phyloP scores from a whole-genome alignment of 2,888 invertebrate genomes.

The Sipha maydis region DNA sequence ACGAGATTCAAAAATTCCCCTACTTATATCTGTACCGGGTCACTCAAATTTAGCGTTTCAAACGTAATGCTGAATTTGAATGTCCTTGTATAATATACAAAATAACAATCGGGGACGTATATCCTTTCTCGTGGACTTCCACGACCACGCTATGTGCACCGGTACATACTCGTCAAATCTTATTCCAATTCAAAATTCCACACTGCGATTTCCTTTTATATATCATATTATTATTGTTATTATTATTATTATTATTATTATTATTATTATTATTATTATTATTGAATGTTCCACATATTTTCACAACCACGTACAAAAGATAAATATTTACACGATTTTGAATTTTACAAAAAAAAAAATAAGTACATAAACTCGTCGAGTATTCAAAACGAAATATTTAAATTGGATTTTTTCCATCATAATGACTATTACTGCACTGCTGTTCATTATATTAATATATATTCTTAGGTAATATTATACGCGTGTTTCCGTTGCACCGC shows the following conservation, averaged over 20 bases:
- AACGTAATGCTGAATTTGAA: background rate
- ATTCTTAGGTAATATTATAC: background rate
- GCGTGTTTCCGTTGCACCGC: background rate
- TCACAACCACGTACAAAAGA: conserved; percentile 1
- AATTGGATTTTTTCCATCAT: conserved; percentile 27
- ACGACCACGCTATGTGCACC: background rate
- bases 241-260: background rate
- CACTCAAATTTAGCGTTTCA: background rate
- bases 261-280: background rate
- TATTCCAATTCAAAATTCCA: conserved; percentile 37
- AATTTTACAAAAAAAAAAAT: background rate
- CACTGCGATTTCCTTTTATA: conserved; percentile 9
- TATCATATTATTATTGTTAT: background rate
- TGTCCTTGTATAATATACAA: background rate
- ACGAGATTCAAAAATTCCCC: no score
- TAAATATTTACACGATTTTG: conserved; percentile 37
- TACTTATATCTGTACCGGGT: background rate
- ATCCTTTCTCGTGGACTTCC: background rate
- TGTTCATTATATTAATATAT: background rate
- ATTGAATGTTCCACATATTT: background rate
- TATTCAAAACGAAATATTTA: conserved; percentile 36
- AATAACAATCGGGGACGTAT: background rate
- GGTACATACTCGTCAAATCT: background rate
- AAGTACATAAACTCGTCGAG: conserved; percentile 27
- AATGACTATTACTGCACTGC: conserved; percentile 18